Base-by-base conservation (phyloP, 2,797 vertebrate genomes). In the Hydrocynus forskahlii region DNA sequence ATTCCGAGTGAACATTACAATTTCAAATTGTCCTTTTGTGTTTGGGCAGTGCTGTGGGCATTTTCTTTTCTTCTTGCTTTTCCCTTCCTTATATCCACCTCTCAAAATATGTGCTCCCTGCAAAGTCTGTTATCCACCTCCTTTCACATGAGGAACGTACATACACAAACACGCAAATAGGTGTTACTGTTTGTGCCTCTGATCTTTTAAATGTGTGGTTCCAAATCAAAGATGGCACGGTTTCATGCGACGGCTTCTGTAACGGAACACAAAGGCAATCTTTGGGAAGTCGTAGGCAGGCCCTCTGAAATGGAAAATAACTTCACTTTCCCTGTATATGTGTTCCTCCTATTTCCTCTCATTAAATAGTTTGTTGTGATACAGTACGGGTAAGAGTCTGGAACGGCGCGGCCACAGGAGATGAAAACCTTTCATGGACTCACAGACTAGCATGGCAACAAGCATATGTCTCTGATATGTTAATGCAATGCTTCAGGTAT, bases 11-110 rank as follows among this genome's bases (percentile, higher is more conserved):
- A 83, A 73, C 83, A 86, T 89, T 85, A 79, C 84, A 86, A 87
- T 87, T 85, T 86, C 80, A 88, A 86, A 88, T 89, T 67, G 80
- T 80, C 76, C 83, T 81, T 87, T 88, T 88, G 83, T 84, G 70
- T 78, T 73, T 55, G 83, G 74, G 80, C 78, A 86, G 52, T 74
- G 76, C 81, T 81, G 45, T 75, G 81, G 73, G 76, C 68, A 60
- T 77, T 83, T 78, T 80, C 64, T 64, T 43, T 54, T 54, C 78
- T 82, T 77, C 78, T 73, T 57, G 38, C 48, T 66, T 35, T 23
- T 64, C 7, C 43, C 23, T 54, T 21, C 7, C 21, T 73, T 78
- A 73, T 73, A 60, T 45, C 71, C 71, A 62, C 54, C 77, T 79
- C 71, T 79, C 64, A 52, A 73, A 75, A 71, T 38, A 69, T 14